Evolutionary conservation across 2,113 vertebrate genomes (phyloP), one percentile per base, ranked within the genome.

Genomic region (Alectura lathami): DNA sequence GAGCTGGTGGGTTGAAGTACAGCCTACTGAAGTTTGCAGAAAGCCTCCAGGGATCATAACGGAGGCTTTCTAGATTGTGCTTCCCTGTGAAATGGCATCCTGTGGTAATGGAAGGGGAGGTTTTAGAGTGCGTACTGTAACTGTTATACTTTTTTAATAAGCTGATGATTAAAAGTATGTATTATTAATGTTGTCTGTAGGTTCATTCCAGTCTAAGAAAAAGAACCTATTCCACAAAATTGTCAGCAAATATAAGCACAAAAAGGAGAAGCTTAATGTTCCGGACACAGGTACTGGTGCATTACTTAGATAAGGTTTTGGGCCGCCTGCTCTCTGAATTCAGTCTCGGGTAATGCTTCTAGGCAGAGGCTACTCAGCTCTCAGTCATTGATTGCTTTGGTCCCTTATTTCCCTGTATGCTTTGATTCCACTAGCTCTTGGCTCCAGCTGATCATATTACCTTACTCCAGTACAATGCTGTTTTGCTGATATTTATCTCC

Each of bases 161-260:
- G 32, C 60, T 90, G 76, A 56, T 91, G 18, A 97, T 96, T 97
- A 94, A 95, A 98, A 97, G 96, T 96, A 68, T 97, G 94, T 97
- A 75, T 97, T 97, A 93, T 97, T 97, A 97, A 98, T 97, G 95
- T 98, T 97, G 97, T 98, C 97, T 98, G 91, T 98, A 99, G 99
- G 98, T 98, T 96, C 98, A 99, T 98, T 98, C 98, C 97, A 98
- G 98, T 98, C 98, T 98, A 98, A 99, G 98, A 98, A 99, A 99
- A 99, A 99, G 98, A 98, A 98, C 97, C 98, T 98, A 97, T 98
- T 99, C 98, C 98, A 99, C 98, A 99, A 99, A 99, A 99, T 99
- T 98, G 98, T 99, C 98, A 99, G 98, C 98, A 99, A 98, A 98
- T 98, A 98, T 98, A 99, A 99, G 98, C 98, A 98, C 97, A 99